Evolutionary conservation across 2,113 vertebrate genomes (phyloP).

Genomic region (Corythoichthys haematopterus): DNA sequence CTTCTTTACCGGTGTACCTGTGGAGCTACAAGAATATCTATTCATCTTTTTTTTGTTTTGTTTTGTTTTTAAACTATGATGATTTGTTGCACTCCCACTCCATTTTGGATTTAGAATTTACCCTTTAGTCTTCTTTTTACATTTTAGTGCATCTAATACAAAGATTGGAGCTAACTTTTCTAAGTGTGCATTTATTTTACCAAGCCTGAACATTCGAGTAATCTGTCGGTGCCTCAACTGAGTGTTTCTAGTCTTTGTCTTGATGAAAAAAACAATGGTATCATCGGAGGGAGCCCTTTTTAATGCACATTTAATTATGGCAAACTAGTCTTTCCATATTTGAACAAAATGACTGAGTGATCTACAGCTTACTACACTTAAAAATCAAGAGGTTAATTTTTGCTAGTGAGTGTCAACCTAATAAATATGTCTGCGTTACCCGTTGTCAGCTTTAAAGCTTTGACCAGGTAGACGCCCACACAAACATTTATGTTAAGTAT

Average conservation of each 20-base stretch:
- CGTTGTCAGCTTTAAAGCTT: constrained; percentile 54
- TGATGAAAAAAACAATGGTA: constrained; percentile 36
- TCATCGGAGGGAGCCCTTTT: constrained; percentile 23
- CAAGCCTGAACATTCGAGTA: background rate
- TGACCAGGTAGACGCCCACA: constrained; percentile 53
- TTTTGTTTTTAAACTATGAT: too few species aligned
- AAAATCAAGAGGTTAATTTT: constrained; percentile 59
- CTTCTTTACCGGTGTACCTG: too few species aligned
- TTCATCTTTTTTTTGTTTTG: too few species aligned
- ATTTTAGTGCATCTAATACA: background rate
- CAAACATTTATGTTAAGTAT: background rate
- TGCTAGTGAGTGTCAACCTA: constrained; percentile 49
- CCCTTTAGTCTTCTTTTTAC: too few species aligned
- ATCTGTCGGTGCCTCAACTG: background rate
- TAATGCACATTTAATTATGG: constrained; percentile 21
- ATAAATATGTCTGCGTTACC: constrained; percentile 58
- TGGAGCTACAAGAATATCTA: too few species aligned
- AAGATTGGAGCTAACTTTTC: too few species aligned
- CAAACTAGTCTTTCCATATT: constrained; percentile 33
- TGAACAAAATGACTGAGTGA: constrained; percentile 38
- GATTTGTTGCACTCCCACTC: too few species aligned
- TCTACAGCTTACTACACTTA: constrained; percentile 37
- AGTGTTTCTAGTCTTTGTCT: constrained; percentile 18
- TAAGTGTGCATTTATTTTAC: too few species aligned
- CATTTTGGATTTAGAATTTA: too few species aligned